Conservation (phyloP, 2,797 vertebrate genomes). For the Malacoraja senta region DNA sequence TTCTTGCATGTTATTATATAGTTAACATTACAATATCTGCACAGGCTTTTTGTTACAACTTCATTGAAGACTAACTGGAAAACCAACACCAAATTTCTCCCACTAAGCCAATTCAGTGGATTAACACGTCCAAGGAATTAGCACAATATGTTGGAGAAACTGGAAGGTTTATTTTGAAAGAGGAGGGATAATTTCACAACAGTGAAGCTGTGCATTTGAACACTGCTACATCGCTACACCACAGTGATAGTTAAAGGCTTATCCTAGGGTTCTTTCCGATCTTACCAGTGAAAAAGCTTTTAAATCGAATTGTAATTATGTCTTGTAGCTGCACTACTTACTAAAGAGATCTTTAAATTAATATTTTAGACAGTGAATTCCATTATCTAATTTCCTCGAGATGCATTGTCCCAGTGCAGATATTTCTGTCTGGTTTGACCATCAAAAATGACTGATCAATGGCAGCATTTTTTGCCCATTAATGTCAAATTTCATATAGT, state of each 20-base stretch:
- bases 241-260: no score
- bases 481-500: background rate
- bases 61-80: background rate
- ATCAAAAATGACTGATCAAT: background rate
- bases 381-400: background rate
- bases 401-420: background rate
- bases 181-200: background rate
- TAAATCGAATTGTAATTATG: background rate
- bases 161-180: background rate
- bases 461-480: background rate
- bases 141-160: background rate
- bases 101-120: background rate
- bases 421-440: background rate
- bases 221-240: background rate
- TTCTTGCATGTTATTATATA: background rate
- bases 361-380: background rate
- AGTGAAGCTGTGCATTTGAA: background rate
- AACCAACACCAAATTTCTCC: background rate
- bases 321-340: background rate
- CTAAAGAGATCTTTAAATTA: constrained; percentile 6
- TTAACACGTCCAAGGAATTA: background rate
- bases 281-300: background rate
- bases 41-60: background rate
- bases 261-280: background rate
- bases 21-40: background rate